A percentile compares a stretch with the other conserved stretches of the same genome.
Conservation (phyloP, 2,888 invertebrate genomes). For the Lomographa bimaculata region DNA sequence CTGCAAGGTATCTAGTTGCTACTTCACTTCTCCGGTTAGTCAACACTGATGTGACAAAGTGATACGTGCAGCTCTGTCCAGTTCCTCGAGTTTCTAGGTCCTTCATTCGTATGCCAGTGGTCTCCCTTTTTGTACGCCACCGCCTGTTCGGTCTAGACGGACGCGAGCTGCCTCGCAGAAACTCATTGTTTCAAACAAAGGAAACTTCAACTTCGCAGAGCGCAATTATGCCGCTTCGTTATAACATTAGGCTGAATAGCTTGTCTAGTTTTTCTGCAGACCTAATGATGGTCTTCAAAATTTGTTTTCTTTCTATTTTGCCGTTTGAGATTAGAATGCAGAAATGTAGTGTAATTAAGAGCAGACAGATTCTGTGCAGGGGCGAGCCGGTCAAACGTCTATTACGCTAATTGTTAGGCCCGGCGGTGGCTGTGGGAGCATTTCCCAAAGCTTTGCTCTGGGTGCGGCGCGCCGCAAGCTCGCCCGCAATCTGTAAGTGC, state of each 20-base stretch:
- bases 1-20: slow-evolving; percentile 22
- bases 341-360: slow-evolving; percentile 21
- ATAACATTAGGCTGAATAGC: slow-evolving; percentile 34
- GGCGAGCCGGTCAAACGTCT: slow-evolving; percentile 48
- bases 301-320: background rate
- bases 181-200: slow-evolving; percentile 54
- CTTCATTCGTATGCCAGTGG: slow-evolving; percentile 47
- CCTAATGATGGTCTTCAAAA: slow-evolving; percentile 16
- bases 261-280: slow-evolving; percentile 29
- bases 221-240: slow-evolving; percentile 45
- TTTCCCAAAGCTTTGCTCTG: slow-evolving; percentile 54
- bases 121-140: slow-evolving; percentile 36
- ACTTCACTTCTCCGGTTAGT: slow-evolving; percentile 11
- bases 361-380: slow-evolving; percentile 34
- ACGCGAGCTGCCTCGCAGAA: slow-evolving; percentile 44
- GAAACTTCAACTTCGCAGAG: slow-evolving; percentile 39
- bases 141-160: slow-evolving; percentile 42
- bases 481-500: slow-evolving; percentile 61
- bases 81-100: slow-evolving; percentile 30
- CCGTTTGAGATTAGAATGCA: slow-evolving; percentile 4
- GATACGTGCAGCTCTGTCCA: slow-evolving; percentile 29
- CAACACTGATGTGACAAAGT: slow-evolving; percentile 38
- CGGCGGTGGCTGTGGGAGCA: slow-evolving; percentile 41
- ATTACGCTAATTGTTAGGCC: slow-evolving; percentile 60
- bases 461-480: slow-evolving; percentile 51